These are phyloP conservation scores for Papilio aristodemus DNA, from an alignment of 1,140 invertebrate species.

Conservation along the genomic window DNA sequence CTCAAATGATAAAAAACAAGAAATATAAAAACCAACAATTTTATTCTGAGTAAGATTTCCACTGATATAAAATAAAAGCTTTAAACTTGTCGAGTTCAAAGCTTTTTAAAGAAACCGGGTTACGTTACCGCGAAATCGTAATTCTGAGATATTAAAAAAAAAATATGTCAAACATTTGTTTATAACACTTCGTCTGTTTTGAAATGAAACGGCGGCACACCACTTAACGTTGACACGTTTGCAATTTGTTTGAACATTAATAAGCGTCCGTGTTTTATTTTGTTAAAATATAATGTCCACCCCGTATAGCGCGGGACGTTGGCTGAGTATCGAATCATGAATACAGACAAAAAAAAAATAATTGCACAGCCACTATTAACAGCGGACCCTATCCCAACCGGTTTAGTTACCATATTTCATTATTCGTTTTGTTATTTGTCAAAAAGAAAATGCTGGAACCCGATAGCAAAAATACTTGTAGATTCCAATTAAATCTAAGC, in stretches of 20 bases:
- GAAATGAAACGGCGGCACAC: constrained; percentile 1
- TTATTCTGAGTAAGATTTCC: constrained; percentile 5
- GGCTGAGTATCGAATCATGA: background rate
- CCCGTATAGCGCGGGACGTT: background rate
- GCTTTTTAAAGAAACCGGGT: constrained; percentile 22
- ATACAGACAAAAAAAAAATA: background rate
- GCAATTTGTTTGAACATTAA: constrained; percentile 18
- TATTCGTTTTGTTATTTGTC: no score
- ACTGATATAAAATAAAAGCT: constrained; percentile 13
- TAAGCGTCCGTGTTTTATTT: constrained; percentile 11
- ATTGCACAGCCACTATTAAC: no score
- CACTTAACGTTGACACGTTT: constrained; percentile 10
- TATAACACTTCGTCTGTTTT: constrained; percentile 20
- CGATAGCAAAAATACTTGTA: no score
- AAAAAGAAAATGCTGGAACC: no score
- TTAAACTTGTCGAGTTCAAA: constrained; percentile 4
- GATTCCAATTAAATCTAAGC: no score
- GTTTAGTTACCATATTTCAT: no score
- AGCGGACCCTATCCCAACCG: no score
- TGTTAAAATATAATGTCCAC: background rate
- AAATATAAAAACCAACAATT: constrained; percentile 1
- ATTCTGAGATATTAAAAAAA: constrained; percentile 21
- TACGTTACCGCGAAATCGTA: constrained; percentile 21
- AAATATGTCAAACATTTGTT: constrained; percentile 24
- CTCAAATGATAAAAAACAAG: background rate